Evolutionary conservation across 2,113 vertebrate species (phyloP).

Genomic region (Ranitomeya imitator): DNA sequence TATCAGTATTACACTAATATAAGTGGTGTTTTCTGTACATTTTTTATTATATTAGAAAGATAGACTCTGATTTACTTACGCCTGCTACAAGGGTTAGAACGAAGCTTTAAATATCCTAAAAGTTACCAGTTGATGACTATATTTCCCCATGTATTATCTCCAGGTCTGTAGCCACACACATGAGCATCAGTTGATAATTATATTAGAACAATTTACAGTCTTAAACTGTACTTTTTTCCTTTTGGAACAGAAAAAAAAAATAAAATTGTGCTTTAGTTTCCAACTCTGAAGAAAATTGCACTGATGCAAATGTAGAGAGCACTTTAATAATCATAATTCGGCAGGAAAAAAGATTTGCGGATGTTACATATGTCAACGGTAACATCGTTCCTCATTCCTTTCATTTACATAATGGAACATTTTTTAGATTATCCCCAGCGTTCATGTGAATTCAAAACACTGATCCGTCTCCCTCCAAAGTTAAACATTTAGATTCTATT

Average conservation of each 20-base stretch:
- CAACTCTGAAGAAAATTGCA: constrained; percentile 16
- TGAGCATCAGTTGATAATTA: not conserved
- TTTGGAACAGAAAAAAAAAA: not conserved
- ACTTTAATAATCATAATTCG: constrained; percentile 35
- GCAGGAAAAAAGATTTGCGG: constrained; percentile 26
- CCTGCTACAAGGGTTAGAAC: not conserved
- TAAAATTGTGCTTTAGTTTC: not conserved
- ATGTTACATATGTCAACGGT: constrained; percentile 51
- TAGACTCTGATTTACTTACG: too few species aligned
- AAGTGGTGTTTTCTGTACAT: too few species aligned
- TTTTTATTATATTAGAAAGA: too few species aligned
- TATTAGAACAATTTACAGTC: constrained; percentile 7
- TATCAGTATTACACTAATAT: too few species aligned
- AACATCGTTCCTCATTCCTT: constrained; percentile 1
- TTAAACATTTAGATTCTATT: constrained; percentile 73
- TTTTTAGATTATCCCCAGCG: constrained; percentile 57
- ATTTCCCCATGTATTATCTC: not conserved
- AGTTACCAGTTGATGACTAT: not conserved
- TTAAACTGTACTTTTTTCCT: constrained; percentile 4
- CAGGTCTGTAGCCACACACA: not conserved
- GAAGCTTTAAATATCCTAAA: not conserved
- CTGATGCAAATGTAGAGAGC: constrained; percentile 43
- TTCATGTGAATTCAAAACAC: constrained; percentile 66
- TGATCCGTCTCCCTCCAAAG: constrained; percentile 67
- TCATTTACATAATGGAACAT: constrained; percentile 54